Percentiles rank a stretch among this genome's conserved stretches.
Conservation (phyloP, 2,113 vertebrate genomes). For the Odobenus rosmarus region DNA sequence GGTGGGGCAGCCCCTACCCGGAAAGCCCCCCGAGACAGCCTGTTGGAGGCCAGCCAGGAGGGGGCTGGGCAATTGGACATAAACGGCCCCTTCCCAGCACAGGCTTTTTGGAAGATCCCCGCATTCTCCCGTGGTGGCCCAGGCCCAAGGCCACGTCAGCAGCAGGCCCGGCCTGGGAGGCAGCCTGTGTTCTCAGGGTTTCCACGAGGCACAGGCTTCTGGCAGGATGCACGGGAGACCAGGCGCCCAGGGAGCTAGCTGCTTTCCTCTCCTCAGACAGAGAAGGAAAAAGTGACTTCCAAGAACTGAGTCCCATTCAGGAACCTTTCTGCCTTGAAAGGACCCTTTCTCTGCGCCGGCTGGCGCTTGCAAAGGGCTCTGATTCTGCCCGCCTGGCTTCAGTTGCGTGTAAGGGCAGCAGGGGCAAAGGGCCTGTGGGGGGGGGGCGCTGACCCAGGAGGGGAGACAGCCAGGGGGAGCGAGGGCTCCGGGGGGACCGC, state of each 20-base stretch:
- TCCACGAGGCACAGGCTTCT: not conserved
- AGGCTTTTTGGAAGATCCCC: not conserved
- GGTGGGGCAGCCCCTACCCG: not conserved
- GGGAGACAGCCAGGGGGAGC: fast-evolving
- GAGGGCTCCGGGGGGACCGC: fast-evolving
- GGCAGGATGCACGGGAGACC: not conserved
- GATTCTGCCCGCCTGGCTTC: fast-evolving
- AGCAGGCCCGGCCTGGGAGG: not conserved
- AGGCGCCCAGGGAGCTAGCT: fast-evolving
- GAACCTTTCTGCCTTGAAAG: not conserved
- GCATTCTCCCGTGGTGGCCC: not conserved
- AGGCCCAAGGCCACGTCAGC: slow-evolving; percentile 26
- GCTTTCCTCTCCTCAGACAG: fast-evolving
- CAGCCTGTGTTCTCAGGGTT: not conserved
- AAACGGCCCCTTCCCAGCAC: fast-evolving
- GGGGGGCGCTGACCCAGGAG: fast-evolving
- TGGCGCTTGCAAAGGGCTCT: fast-evolving
- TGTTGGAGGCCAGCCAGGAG: not conserved
- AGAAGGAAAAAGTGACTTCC: slow-evolving; percentile 8
- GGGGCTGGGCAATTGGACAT: fast-evolving
- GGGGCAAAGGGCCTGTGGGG: fast-evolving
- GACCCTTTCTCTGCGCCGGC: fast-evolving
- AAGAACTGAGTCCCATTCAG: not conserved
- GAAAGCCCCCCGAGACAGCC: not conserved
- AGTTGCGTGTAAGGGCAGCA: not conserved